phyloP scores from a whole-genome alignment of 2,888 invertebrate species.

The Heliconius aoede region DNA sequence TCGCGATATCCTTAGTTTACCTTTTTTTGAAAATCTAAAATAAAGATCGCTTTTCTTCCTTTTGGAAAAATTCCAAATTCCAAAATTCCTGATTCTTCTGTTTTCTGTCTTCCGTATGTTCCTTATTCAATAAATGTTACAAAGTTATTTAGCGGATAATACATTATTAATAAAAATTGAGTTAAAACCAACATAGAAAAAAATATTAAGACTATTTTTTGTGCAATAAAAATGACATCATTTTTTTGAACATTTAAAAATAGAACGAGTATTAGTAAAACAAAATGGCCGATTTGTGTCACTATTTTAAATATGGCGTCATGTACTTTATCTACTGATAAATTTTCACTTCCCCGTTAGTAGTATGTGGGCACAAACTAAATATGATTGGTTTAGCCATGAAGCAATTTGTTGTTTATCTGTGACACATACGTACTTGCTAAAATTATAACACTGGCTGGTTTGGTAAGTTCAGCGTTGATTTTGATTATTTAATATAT shows the following conservation, averaged over 20 bases:
- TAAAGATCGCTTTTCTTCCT: too few relatives aligned
- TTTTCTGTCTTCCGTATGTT: too few relatives aligned
- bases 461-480: not conserved
- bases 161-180: too few relatives aligned
- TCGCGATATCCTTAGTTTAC: not conserved
- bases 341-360: constrained; percentile 47
- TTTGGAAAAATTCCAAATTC: too few relatives aligned
- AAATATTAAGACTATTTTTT: not conserved
- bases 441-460: constrained; percentile 33
- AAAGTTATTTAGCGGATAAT: too few relatives aligned
- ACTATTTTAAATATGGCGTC: constrained; percentile 42
- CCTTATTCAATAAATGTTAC: too few relatives aligned
- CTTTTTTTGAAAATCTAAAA: not conserved
- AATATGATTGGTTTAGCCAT: constrained; percentile 47
- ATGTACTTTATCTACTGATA: constrained; percentile 46
- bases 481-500: not conserved
- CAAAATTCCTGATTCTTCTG: too few relatives aligned
- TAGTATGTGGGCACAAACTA: constrained; percentile 42
- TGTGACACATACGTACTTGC: constrained; percentile 41
- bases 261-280: not conserved
- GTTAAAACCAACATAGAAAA: not conserved
- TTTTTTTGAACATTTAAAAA: not conserved
- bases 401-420: constrained; percentile 47
- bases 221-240: not conserved
- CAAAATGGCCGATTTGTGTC: constrained; percentile 5